These are phyloP conservation scores for Gasterosteus nipponicus DNA, from an alignment of 2,113 vertebrate genomes.

Conservation along the genomic window DNA sequence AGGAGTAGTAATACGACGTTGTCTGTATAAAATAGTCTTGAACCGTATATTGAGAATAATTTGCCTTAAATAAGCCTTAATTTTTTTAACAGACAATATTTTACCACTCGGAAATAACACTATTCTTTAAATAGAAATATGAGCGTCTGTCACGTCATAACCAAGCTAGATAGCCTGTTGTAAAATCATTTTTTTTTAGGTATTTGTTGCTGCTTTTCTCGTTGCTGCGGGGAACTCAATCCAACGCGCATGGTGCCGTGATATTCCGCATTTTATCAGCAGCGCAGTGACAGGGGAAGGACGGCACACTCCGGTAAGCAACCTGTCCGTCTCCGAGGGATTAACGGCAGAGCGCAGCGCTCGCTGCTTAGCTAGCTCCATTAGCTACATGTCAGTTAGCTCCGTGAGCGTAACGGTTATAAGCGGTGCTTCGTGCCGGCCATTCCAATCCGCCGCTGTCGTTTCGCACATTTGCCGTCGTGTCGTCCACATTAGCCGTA, in stretches of 20 bases:
- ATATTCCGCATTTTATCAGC: constrained; percentile 1
- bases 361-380: constrained; percentile 25
- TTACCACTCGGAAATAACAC: background rate
- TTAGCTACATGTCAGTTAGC: background rate
- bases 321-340: constrained; percentile 63
- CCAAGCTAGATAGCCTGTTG: constrained; percentile 15
- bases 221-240: background rate
- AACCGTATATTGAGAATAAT: background rate
- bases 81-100: background rate
- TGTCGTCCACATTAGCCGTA: background rate
- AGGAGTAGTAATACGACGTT: constrained; percentile 1
- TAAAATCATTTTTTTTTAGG: background rate
- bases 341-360: constrained; percentile 33
- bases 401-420: no score
- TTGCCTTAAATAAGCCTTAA: constrained; percentile 34
- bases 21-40: background rate
- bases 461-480: background rate
- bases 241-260: constrained; percentile 37
- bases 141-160: constrained; percentile 34
- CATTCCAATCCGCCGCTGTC: background rate
- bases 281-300: constrained; percentile 26
- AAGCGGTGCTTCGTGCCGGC: background rate
- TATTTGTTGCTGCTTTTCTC: background rate
- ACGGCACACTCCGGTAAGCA: constrained; percentile 72
- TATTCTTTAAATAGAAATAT: constrained; percentile 30